These are phyloP conservation scores for Antheraea mylitta DNA, from an alignment of 1,140 invertebrate genomes.

Conservation along the genomic window DNA sequence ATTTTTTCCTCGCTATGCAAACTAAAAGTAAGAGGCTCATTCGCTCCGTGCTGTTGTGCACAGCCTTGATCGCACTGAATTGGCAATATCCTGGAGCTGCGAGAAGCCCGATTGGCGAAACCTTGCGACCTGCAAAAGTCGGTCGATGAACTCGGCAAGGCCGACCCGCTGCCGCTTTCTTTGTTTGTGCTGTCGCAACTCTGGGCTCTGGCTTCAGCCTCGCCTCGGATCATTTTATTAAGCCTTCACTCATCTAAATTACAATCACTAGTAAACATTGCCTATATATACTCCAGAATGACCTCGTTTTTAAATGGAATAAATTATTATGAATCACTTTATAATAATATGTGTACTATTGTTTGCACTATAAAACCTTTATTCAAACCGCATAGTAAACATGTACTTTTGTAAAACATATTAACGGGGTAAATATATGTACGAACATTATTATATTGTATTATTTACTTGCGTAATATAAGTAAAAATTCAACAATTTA, in stretches of 20 bases:
- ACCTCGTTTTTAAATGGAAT: constrained; percentile 23
- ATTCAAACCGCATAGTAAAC: too few species aligned
- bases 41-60: constrained; percentile 36
- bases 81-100: constrained; percentile 76
- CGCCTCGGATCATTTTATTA: constrained; percentile 66
- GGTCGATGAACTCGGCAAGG: constrained; percentile 74
- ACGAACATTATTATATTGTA: too few species aligned
- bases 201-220: constrained; percentile 52
- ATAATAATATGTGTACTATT: background rate
- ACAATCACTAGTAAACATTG: constrained; percentile 44
- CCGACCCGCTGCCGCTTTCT: constrained; percentile 69
- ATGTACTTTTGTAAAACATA: too few species aligned
- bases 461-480: too few species aligned
- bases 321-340: background rate
- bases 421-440: too few species aligned
- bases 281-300: constrained; percentile 23
- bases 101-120: constrained; percentile 76
- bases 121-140: constrained; percentile 75
- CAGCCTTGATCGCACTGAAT: constrained; percentile 73
- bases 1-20: constrained; percentile 34
- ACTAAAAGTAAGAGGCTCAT: constrained; percentile 65
- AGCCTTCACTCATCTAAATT: constrained; percentile 64
- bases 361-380: too few species aligned
- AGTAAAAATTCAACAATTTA: too few species aligned
- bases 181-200: constrained; percentile 71